A percentile compares a stretch with the other conserved stretches of the same genome.
Evolutionary conservation across 2,113 vertebrate species (phyloP).

Genomic region (Equus quagga): DNA sequence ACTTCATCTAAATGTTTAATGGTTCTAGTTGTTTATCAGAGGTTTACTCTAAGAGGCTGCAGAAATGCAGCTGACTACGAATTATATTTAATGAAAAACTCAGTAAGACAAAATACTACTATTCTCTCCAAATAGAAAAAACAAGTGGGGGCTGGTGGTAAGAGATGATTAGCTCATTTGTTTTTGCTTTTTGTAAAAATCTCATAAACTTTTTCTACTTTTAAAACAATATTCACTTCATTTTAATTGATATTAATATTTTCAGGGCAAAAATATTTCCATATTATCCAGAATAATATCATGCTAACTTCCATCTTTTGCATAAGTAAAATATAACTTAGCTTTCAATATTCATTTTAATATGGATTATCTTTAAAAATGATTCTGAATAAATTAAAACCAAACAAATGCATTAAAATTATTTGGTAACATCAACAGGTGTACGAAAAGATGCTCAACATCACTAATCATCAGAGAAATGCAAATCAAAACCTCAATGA

Average conservation of each 20-base stretch:
- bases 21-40: neutral
- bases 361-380: neutral
- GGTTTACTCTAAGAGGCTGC: neutral
- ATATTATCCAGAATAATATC: neutral
- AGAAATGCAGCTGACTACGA: neutral
- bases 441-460: neutral
- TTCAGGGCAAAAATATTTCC: neutral
- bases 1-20: neutral
- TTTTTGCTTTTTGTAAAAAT: neutral
- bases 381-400: neutral
- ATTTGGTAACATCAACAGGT: neutral
- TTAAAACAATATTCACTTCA: neutral
- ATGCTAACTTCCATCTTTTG: neutral
- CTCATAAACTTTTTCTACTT: neutral
- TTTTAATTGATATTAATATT: neutral
- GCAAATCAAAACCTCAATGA: neutral
- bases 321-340: neutral
- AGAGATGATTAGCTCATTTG: neutral
- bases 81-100: neutral
- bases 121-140: neutral
- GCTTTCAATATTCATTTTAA: neutral
- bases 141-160: accelerated
- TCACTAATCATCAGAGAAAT: neutral
- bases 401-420: neutral
- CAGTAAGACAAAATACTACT: neutral